phyloP scores from a whole-genome alignment of 2,113 vertebrate species.

The Hippocampus zosterae region DNA sequence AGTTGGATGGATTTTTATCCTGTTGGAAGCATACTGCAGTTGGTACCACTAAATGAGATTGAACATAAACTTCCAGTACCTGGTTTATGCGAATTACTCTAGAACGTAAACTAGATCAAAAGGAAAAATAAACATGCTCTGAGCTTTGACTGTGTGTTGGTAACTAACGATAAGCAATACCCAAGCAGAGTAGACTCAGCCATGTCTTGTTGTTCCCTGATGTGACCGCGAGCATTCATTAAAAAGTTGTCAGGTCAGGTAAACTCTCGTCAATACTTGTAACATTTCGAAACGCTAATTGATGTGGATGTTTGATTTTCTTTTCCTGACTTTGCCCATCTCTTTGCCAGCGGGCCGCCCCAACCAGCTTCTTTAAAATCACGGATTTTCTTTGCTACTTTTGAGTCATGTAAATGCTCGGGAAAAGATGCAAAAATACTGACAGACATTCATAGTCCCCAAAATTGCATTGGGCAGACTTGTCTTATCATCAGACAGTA shows the following conservation, averaged over 20 bases:
- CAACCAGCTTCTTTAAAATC: slow-evolving; percentile 15
- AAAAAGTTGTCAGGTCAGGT: slow-evolving; percentile 20
- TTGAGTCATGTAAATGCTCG: slow-evolving; percentile 13
- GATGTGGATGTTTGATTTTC: slow-evolving; percentile 49
- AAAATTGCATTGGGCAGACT: background rate
- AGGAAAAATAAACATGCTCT: background rate
- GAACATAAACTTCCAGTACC: no score
- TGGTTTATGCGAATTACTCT: background rate
- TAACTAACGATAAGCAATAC: background rate
- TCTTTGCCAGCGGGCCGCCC: slow-evolving; percentile 33
- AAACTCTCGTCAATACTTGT: slow-evolving; percentile 48
- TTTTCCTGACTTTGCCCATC: slow-evolving; percentile 39
- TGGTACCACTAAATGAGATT: no score
- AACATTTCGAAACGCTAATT: slow-evolving; percentile 44
- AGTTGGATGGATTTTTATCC: no score
- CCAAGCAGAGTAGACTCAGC: background rate
- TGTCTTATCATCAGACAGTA: background rate
- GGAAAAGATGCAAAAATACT: background rate
- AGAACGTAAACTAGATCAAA: background rate
- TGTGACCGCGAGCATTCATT: slow-evolving; percentile 5
- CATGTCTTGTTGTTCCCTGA: slow-evolving; percentile 8
- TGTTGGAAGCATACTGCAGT: no score
- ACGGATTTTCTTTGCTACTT: slow-evolving; percentile 49
- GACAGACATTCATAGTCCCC: background rate
- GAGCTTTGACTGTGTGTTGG: background rate